Evolutionary conservation across 2,888 invertebrate species (phyloP).

Genomic region (Micoletzkya japonica): DNA sequence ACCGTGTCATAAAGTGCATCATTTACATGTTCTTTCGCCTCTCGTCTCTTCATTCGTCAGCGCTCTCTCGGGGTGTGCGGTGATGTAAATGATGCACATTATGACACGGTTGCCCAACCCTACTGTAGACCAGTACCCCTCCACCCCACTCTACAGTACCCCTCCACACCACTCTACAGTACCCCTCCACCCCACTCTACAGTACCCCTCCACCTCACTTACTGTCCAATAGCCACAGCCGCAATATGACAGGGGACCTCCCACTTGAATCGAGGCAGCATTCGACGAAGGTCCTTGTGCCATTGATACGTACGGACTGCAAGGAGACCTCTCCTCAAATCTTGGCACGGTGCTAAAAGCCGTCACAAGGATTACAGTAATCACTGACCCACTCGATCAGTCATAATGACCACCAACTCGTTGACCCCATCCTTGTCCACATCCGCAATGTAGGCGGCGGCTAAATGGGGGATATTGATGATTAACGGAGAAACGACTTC

Average conservation of each 20-base stretch:
- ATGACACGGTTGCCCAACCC: too few relatives aligned
- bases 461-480: neutral
- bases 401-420: conserved; percentile 34
- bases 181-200: neutral
- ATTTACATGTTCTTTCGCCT: too few relatives aligned
- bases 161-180: too few relatives aligned
- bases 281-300: conserved; percentile 15
- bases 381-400: conserved; percentile 35
- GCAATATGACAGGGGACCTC: conserved; percentile 38
- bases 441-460: conserved; percentile 33
- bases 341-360: neutral
- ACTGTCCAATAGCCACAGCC: conserved; percentile 30
- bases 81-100: too few relatives aligned
- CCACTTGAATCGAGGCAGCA: conserved; percentile 38
- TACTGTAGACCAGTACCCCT: too few relatives aligned
- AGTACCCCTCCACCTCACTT: neutral
- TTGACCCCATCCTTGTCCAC: conserved; percentile 33
- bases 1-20: too few relatives aligned
- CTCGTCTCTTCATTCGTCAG: too few relatives aligned
- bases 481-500: neutral
- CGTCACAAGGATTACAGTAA: neutral
- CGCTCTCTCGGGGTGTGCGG: too few relatives aligned
- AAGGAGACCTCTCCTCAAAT: neutral
- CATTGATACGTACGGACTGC: conserved; percentile 36
- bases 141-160: too few relatives aligned